Conservation (phyloP, 23 tunicate genomes). For the Aplidium turbinatum region DNA sequence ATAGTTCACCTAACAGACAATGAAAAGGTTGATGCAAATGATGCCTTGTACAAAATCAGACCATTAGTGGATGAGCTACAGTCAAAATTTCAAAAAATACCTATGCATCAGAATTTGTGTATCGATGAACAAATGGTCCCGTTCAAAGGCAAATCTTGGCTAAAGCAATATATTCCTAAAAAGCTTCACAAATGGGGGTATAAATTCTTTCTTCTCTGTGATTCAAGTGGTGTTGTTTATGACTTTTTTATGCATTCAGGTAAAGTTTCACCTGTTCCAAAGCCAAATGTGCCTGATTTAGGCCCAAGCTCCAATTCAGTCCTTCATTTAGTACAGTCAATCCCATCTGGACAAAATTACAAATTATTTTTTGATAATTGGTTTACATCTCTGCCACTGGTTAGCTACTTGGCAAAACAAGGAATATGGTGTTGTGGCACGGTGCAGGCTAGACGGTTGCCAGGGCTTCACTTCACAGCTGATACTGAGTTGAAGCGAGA, state of each 20-base stretch:
- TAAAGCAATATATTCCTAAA: constrained; percentile 21
- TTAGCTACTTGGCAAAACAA: constrained; percentile 1
- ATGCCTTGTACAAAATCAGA: constrained; percentile 5
- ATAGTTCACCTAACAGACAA: constrained; percentile 15
- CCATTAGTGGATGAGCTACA: constrained; percentile 14
- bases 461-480: neutral
- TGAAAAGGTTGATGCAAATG: constrained; percentile 3
- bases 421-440: constrained; percentile 12
- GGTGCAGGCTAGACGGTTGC: constrained; percentile 1
- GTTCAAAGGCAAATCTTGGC: constrained; percentile 14
- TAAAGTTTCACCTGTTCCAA: constrained; percentile 5
- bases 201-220: constrained; percentile 22
- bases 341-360: constrained; percentile 7
- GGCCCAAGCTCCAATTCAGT: constrained; percentile 15
- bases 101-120: constrained; percentile 9
- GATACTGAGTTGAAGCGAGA: neutral
- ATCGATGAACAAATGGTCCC: constrained; percentile 30
- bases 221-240: constrained; percentile 2
- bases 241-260: constrained; percentile 11
- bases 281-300: constrained; percentile 19
- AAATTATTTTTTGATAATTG: constrained; percentile 27
- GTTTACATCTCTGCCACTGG: constrained; percentile 20
- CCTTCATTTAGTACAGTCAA: constrained; percentile 7
- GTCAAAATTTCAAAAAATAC: constrained; percentile 3
- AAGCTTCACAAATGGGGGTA: constrained; percentile 14